Base-by-base conservation (phyloP, 1,140 invertebrate species). In the Drosophila varians region DNA sequence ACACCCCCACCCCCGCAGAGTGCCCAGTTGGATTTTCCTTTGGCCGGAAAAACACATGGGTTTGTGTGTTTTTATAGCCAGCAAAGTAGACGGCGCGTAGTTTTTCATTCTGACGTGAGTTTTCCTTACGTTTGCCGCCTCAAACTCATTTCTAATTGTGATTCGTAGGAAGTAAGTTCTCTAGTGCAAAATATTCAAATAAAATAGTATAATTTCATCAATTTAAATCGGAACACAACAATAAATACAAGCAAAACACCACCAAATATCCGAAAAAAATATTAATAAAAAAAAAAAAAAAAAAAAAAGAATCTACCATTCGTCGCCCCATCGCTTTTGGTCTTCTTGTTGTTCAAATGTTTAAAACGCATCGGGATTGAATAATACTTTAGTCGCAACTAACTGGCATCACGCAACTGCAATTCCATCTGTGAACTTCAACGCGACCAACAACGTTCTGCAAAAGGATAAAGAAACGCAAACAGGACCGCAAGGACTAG, bases 141-240 rank as follows among this genome's bases (percentile, higher is more conserved):
- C 16, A 73, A 55, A 74, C 61, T 87, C 80, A 86, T 77, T 84
- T 86, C 68, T 87, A 86, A 77, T 87, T 86, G 82, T 86, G 80
- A 86, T 86, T 86, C 62, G 68, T 86, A 86, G 80, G 72, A 69
- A 86, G 77, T 86, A 86, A 86, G 80, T 77, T 87, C 82, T 86
- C 76, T 86, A 87, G 72, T 86, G 82, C 64, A 64, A 76, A 80
- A 79, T 38, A 58, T 76, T 73, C 57, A 73, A 68, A 53, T 75
- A 78, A 80, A 77, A 77, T 74, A 77, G 54, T 73, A 65, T 77
- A 82, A 74, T 74, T 68, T 2, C 23, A 54, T 48, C 31, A 64
- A 60, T 45, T 60, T 43, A 84, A 84, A 75, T 86, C 82, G 80
- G 76, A 80, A 87, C 82, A 71, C 76, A 69, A 65, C 74, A 83